Conservation (phyloP, 2,888 invertebrate genomes). For the Drosophila demipolita region DNA sequence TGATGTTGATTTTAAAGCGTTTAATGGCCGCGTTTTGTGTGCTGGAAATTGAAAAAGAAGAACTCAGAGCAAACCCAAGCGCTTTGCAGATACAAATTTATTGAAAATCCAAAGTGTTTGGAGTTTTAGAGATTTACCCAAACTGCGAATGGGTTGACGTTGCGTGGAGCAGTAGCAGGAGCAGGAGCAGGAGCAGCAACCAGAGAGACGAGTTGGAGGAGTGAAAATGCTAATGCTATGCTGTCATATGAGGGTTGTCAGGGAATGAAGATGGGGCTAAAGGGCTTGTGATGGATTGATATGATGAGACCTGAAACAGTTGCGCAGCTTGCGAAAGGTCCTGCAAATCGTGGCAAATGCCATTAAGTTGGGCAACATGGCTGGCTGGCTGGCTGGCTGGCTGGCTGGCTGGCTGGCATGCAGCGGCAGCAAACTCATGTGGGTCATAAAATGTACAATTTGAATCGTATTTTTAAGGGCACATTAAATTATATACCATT, state of each 20-base stretch:
- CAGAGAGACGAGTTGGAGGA: neutral
- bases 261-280: neutral
- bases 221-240: constrained; percentile 6
- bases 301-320: constrained; percentile 23
- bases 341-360: neutral
- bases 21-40: constrained; percentile 67
- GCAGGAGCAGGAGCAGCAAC: neutral
- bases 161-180: neutral
- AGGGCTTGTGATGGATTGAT: constrained; percentile 61
- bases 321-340: constrained; percentile 24
- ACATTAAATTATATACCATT: neutral
- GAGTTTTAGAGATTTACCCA: constrained; percentile 66
- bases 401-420: no score
- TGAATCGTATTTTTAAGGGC: neutral
- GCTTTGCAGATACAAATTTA: constrained; percentile 47
- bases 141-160: constrained; percentile 28
- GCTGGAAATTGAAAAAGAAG: constrained; percentile 69
- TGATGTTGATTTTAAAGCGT: constrained; percentile 79
- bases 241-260: constrained; percentile 42
- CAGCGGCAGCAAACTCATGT: neutral
- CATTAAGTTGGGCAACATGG: constrained; percentile 7
- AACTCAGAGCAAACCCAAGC: constrained; percentile 17
- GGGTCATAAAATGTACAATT: constrained; percentile 9
- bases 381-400: no score
- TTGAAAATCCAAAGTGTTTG: constrained; percentile 70